phyloP scores from a whole-genome alignment of 2,888 invertebrate genomes.

The Eulithis prunata region DNA sequence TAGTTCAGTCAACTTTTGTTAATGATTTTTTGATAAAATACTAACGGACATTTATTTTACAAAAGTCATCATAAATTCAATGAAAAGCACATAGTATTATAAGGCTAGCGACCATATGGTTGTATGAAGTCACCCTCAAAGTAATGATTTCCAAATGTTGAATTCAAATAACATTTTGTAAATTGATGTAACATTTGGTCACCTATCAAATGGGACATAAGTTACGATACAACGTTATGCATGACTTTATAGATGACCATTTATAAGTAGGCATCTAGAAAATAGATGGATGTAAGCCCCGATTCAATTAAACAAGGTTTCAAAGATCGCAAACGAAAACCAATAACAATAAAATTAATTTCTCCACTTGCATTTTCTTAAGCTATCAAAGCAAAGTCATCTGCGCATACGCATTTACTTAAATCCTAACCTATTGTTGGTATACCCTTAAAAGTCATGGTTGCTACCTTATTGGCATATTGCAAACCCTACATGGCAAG shows the following conservation, averaged over 20 bases:
- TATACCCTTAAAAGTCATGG: slow-evolving; percentile 74
- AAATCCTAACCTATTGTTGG: slow-evolving; percentile 74
- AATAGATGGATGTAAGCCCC: background rate
- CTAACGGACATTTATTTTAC: background rate
- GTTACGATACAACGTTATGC: no score
- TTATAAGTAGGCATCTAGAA: background rate
- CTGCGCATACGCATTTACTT: slow-evolving; percentile 47
- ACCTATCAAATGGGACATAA: no score
- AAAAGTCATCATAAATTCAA: no score
- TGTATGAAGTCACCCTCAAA: no score
- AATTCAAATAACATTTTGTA: no score
- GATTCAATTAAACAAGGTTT: background rate
- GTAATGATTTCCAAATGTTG: no score
- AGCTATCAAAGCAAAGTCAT: slow-evolving; percentile 74
- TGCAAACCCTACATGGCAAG: slow-evolving; percentile 77
- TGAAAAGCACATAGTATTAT: no score
- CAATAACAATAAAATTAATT: slow-evolving; percentile 54
- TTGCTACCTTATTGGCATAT: slow-evolving; percentile 83
- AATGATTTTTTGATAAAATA: slow-evolving; percentile 5
- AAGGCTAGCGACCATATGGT: no score
- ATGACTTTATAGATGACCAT: no score
- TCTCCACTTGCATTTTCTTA: slow-evolving; percentile 45
- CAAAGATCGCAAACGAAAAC: background rate
- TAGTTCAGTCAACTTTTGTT: slow-evolving; percentile 61
- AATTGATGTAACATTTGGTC: no score